Base-by-base conservation (phyloP, 2,888 invertebrate genomes). In the Drosophila mercatorum region DNA sequence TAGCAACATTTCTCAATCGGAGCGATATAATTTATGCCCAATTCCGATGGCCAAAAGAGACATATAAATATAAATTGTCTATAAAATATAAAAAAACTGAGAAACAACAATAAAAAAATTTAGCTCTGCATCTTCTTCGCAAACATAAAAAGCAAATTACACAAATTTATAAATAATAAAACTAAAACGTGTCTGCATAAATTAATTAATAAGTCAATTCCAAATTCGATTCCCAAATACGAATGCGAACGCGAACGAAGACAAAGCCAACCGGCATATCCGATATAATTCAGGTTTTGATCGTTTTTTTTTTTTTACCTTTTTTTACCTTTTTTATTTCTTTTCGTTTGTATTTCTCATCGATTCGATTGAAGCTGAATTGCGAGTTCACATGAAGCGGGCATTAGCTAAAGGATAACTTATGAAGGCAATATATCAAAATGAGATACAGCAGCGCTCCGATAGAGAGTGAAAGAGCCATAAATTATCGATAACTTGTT, bases 181-280 rank as follows among this genome's bases (percentile, higher is more conserved):
- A 89, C 78, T 90, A 86, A 91, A 91, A 91, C 91, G 91, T 91
- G 91, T 91, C 85, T 91, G 92, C 91, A 91, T 91, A 91, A 91
- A 91, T 91, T 91, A 91, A 91, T 91, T 91, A 91, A 91, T 91
- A 91, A 90, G 83, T 85, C 87, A 82, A 83, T 75, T 76, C 55
- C 66, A 75, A 78, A 77, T 59, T 44, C 60, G 53, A 70, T 70
- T 57, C 65, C 58, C 40, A 55, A 51, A 61, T 17, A 22, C 72
- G 52, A 75, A 75, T 66, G 55, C 49, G 41, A 64, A 68, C 31
- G 49, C 46, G 31, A 64, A 44, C 17, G 41, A 55, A 66, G 51
- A 58, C 65, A 66, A 70, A 68, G 76, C 55, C 38, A 53, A 65
- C 47, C 56, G 57, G 47, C 59, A 49, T 31, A 73, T 64, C 64